Evolutionary conservation across 2,797 vertebrate species (phyloP).

Genomic region (Poecilia picta): DNA sequence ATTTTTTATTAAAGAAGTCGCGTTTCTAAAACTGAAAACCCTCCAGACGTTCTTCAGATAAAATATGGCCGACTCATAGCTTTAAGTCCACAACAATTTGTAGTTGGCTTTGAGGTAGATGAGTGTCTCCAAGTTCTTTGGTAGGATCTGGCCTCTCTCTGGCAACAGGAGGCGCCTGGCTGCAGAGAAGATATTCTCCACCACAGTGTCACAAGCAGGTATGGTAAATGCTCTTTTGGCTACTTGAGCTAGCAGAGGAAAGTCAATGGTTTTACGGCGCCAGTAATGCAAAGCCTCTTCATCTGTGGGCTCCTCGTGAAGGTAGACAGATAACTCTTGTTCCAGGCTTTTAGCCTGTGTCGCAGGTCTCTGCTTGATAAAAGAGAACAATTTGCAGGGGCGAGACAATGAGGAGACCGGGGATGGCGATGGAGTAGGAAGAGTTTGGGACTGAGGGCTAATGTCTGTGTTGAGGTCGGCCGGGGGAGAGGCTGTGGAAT

Average conservation of each 20-base stretch:
- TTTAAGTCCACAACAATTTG: conserved; percentile 81
- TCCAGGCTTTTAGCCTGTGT: conserved; percentile 84
- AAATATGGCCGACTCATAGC: conserved; percentile 9
- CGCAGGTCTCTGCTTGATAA: conserved; percentile 84
- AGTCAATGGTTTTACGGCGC: conserved; percentile 84
- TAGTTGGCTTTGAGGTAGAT: conserved; percentile 86
- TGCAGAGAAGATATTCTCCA: conserved; percentile 79
- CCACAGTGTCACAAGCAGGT: conserved; percentile 79
- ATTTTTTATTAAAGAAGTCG: conserved; percentile 40
- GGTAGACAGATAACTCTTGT: conserved; percentile 81
- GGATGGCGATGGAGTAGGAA: conserved; percentile 61
- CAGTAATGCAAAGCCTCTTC: conserved; percentile 86
- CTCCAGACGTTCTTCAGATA: conserved; percentile 24
- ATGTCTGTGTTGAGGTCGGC: conserved; percentile 69
- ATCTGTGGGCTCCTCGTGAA: conserved; percentile 84
- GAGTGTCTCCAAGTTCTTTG: conserved; percentile 84
- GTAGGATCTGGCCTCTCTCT: conserved; percentile 72
- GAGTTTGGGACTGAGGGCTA: conserved; percentile 65
- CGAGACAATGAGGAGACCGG: conserved; percentile 76
- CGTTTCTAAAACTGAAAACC: conserved; percentile 32
- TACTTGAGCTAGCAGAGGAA: conserved; percentile 82
- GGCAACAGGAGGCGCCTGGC: conserved; percentile 70
- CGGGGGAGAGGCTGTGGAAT: conserved; percentile 65
- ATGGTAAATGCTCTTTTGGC: conserved; percentile 84
- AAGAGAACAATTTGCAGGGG: conserved; percentile 85